Percentiles rank a stretch among this genome's conserved stretches.
Conservation (phyloP, 2,113 vertebrate species). For the Pristiophorus japonicus region DNA sequence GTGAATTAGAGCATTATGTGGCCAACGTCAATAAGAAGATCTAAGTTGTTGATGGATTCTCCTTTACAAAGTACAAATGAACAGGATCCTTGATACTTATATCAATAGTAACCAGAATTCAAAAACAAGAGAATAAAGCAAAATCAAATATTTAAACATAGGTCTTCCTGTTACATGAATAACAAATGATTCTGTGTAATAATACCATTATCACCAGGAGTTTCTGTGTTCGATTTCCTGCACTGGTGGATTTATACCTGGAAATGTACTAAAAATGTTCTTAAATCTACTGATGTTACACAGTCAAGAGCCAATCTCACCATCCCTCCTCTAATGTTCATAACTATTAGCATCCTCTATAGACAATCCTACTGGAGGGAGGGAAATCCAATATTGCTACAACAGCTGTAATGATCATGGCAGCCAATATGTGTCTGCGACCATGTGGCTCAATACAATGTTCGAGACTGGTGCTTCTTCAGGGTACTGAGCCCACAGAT, state of each 20-base stretch:
- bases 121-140: neutral
- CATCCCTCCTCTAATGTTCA: neutral
- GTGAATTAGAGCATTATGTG: neutral
- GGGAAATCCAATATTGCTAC: neutral
- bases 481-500: too few species aligned
- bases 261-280: neutral
- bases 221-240: neutral
- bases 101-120: neutral
- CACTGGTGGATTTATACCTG: neutral
- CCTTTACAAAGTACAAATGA: neutral
- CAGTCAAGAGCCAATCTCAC: too few species aligned
- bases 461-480: too few species aligned
- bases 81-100: neutral
- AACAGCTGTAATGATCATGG: neutral
- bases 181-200: neutral
- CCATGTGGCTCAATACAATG: neutral
- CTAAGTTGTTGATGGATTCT: neutral
- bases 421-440: neutral
- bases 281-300: too few species aligned
- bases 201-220: neutral
- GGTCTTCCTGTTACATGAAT: neutral
- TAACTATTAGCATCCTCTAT: neutral
- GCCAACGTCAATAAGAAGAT: neutral
- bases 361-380: neutral
- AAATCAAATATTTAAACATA: neutral